These are phyloP conservation scores for Chloroceryle amazona DNA, from an alignment of 2,797 vertebrate species.

Conservation along the genomic window DNA sequence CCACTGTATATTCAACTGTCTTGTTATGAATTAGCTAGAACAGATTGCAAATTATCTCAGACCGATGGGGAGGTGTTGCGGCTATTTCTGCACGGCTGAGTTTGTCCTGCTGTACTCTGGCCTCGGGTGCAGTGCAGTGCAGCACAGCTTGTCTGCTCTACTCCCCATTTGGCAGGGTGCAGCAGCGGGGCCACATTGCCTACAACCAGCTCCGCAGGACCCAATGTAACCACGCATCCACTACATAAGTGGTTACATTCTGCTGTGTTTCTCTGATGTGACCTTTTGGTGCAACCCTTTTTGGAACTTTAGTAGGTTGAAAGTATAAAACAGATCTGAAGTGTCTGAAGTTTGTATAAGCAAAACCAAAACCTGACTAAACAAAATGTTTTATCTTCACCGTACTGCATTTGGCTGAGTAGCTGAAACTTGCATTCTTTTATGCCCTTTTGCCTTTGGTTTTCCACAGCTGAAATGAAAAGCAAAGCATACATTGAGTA, in stretches of 20 bases:
- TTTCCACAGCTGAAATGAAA: neutral
- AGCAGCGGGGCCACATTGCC: neutral
- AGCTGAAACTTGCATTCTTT: neutral
- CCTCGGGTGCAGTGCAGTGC: neutral
- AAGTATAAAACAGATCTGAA: conserved; percentile 20
- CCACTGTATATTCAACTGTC: neutral
- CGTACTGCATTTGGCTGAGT: neutral
- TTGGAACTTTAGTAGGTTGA: neutral
- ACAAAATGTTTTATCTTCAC: conserved; percentile 10
- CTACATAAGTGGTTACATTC: neutral
- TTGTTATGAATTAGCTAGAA: neutral
- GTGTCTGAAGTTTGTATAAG: conserved; percentile 20
- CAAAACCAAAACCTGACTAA: conserved; percentile 13
- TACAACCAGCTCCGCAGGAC: neutral
- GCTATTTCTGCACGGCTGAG: neutral
- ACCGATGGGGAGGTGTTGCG: fast-evolving
- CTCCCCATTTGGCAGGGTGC: fast-evolving
- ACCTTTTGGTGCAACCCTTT: conserved; percentile 6
- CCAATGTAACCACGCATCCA: neutral
- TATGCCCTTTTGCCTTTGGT: neutral
- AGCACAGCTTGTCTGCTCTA: neutral
- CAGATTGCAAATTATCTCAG: neutral
- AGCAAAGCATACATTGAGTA: neutral
- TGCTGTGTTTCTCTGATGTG: neutral
- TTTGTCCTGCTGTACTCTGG: neutral